Conservation (phyloP, 2,888 invertebrate species). For the Pyrgus malvae region DNA sequence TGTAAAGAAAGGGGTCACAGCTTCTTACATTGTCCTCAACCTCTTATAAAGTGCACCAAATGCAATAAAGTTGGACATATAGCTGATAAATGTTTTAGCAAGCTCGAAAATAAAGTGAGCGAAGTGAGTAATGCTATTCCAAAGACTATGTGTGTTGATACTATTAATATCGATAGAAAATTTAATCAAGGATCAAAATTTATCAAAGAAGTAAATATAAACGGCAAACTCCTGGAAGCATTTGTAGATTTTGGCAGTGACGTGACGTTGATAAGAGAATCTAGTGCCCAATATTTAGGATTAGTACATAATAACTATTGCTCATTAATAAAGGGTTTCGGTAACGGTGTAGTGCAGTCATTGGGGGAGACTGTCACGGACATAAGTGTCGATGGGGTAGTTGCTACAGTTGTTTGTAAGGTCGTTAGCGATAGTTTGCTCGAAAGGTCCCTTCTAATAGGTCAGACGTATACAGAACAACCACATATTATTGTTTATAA, state of each 20-base stretch:
- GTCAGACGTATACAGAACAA: conserved; percentile 29
- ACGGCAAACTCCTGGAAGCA: background rate
- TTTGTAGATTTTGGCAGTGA: conserved; percentile 19
- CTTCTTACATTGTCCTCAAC: conserved; percentile 6
- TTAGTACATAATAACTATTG: background rate
- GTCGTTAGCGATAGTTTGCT: conserved; percentile 22
- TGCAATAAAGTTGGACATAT: conserved; percentile 17
- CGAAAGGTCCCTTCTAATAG: conserved; percentile 21
- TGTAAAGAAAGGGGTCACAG: conserved; percentile 10
- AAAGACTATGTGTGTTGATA: conserved; percentile 5
- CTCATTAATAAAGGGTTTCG: conserved; percentile 22
- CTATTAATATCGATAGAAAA: background rate
- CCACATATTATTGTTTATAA: conserved; percentile 24
- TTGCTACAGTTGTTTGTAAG: conserved; percentile 8
- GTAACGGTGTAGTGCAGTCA: conserved; percentile 20
- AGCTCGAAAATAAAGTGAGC: background rate
- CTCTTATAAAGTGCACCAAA: conserved; percentile 5
- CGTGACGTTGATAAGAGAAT: conserved; percentile 6
- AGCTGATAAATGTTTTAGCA: conserved; percentile 2
- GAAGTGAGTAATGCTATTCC: background rate
- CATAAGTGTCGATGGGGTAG: conserved; percentile 23
- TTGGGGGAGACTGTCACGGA: background rate
- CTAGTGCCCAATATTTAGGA: background rate
- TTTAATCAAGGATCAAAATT: conserved; percentile 24
- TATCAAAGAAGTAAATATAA: conserved; percentile 1